Evolutionary conservation across 2,113 vertebrate species (phyloP), one percentile per base, ranked within the genome.

Genomic region (Elachura formosa): DNA sequence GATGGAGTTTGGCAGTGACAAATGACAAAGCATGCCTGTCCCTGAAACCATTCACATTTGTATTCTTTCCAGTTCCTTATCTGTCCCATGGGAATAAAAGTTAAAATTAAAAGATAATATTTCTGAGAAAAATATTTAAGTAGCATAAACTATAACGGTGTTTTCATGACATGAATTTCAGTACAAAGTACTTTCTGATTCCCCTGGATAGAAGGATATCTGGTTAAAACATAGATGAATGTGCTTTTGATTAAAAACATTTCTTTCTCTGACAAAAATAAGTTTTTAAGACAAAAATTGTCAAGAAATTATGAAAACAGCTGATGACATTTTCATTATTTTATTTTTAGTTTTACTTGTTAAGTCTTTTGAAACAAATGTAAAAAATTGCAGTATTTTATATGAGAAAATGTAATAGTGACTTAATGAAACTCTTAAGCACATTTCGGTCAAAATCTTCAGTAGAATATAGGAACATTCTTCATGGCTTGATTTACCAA

Each of bases 51-150:
- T 95, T 95, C 79, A 96, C 91, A 93, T 96, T 96, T 95, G n/a
- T 43, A 71, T 96, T 96, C 92, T 76, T 92, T 96, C 49, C 84
- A 58, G 68, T 62, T 96, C 63, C 76, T 92, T 96, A 92, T 96
- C 95, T 97, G 64, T 97, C 96, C 94, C 89, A 86, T 52, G 96
- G 88, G 95, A 96, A 97, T 88, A 80, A 89, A 95, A 96, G 93
- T 90, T 87, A 96, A 97, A 97, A 82, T 90, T 56, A 89, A 94
- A 78, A 75, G 81, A 87, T 94, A 96, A 48, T 38, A 90, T 87
- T 89, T 92, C 38, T 93, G 72, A 87, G 83, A 83, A 62, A 87
- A 63, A 76, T 86, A 68, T 61, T 90, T 95, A 77, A 91, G 63
- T 78, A 87, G 66, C 55, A 58, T 82, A 94, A 94, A 93, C 56